Percentiles rank a stretch among this genome's conserved stretches.
These are phyloP conservation scores for Himalopsyche kuldschensis DNA, from an alignment of 2,888 invertebrate species.

Conservation along the genomic window DNA sequence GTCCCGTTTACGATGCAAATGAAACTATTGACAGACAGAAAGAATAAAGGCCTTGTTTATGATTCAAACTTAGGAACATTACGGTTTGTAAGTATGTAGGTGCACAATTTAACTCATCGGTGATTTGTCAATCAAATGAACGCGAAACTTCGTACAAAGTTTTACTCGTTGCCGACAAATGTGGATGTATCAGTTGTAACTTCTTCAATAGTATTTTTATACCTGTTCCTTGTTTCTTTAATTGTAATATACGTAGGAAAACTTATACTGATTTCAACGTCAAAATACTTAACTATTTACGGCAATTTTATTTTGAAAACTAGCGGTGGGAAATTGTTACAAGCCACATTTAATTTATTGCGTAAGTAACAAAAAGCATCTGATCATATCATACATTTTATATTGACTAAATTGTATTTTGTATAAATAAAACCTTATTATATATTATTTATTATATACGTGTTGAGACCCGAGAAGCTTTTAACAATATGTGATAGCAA, in stretches of 20 bases:
- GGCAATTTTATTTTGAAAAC: neutral
- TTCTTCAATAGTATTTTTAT: neutral
- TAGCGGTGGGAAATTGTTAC: too few species aligned
- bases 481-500: too few species aligned
- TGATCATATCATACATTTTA: too few species aligned
- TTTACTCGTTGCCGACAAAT: neutral
- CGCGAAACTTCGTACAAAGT: neutral
- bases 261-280: neutral
- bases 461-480: too few species aligned
- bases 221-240: neutral
- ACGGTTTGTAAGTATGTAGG: neutral
- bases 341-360: too few species aligned
- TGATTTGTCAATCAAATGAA: neutral
- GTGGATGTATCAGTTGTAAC: neutral
- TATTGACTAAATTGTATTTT: too few species aligned
- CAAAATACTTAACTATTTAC: neutral
- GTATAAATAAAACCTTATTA: too few species aligned
- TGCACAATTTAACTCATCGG: neutral
- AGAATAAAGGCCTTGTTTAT: neutral
- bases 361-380: too few species aligned
- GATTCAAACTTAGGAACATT: neutral
- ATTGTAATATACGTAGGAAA: neutral
- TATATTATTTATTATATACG: too few species aligned
- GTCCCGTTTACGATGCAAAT: neutral
- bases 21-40: neutral